Evolutionary conservation across 2,888 invertebrate species (phyloP).

Genomic region (Heliconius cydno): DNA sequence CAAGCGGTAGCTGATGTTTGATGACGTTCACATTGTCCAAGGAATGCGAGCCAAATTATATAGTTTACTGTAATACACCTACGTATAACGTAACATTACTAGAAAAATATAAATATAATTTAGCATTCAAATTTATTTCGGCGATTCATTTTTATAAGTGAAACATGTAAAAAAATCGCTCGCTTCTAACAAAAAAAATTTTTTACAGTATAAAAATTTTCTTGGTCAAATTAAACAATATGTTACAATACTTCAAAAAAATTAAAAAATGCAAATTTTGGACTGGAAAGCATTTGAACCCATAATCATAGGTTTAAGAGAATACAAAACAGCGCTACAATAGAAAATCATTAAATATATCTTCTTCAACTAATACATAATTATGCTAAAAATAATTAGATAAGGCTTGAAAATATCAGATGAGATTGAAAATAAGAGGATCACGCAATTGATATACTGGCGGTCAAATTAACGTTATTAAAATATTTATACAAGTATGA

Average conservation of each 20-base stretch:
- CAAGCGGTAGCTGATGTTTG: slow-evolving; percentile 72
- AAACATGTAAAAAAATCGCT: too few species aligned
- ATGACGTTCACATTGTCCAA: slow-evolving; percentile 73
- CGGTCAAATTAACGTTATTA: neutral
- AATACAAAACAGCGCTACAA: neutral
- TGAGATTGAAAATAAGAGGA: neutral
- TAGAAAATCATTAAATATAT: neutral
- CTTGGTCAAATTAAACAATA: neutral
- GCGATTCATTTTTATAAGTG: too few species aligned
- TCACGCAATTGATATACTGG: neutral
- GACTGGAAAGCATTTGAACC: neutral
- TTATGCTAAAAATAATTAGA: neutral
- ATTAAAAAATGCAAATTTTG: too few species aligned
- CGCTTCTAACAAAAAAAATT: too few species aligned
- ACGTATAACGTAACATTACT: too few species aligned
- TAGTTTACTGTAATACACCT: neutral
- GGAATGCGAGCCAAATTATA: slow-evolving; percentile 45
- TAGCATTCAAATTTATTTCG: too few species aligned
- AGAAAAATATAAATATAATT: too few species aligned
- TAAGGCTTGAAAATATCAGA: neutral
- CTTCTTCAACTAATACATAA: neutral
- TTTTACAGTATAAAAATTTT: neutral
- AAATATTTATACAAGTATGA: neutral
- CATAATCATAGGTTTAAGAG: neutral
- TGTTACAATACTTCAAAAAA: too few species aligned